Conservation (phyloP, 1,140 invertebrate genomes). For the Pseudobourletiella spinata region DNA sequence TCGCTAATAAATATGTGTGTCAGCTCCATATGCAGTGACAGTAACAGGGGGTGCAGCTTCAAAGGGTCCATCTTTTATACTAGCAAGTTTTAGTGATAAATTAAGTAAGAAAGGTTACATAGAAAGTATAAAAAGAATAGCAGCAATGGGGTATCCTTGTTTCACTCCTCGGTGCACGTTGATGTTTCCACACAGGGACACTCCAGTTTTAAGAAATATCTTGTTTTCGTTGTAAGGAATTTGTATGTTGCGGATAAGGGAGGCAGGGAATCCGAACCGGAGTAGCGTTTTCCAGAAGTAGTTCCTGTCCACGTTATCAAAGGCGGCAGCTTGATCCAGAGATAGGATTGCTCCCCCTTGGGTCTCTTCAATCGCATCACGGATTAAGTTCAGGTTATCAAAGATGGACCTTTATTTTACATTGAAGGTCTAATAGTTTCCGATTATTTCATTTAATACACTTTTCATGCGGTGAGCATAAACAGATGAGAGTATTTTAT, state of each 20-base stretch:
- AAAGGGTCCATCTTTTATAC: not conserved
- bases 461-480: not conserved
- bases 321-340: conserved; percentile 13
- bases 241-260: not conserved
- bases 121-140: not conserved
- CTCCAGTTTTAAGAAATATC: not conserved
- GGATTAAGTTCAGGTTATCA: conserved; percentile 11
- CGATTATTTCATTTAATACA: not conserved
- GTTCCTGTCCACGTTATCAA: conserved; percentile 3
- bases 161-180: not conserved
- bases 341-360: not conserved
- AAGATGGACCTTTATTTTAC: conserved; percentile 3
- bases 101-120: conserved; percentile 1
- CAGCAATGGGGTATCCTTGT: conserved; percentile 13
- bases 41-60: not conserved
- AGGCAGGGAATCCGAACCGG: not conserved
- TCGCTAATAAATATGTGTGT: not conserved
- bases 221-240: not conserved
- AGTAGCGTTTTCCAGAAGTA: not conserved
- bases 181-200: not conserved
- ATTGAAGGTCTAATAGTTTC: conserved; percentile 1
- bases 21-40: conserved; percentile 11
- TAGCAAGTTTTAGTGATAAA: not conserved
- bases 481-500: conserved; percentile 9
- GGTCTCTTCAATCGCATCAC: not conserved